Percentiles rank a stretch among this genome's conserved stretches.
These are phyloP conservation scores for Synanceia verrucosa DNA, from an alignment of 2,797 vertebrate genomes.

Conservation along the genomic window DNA sequence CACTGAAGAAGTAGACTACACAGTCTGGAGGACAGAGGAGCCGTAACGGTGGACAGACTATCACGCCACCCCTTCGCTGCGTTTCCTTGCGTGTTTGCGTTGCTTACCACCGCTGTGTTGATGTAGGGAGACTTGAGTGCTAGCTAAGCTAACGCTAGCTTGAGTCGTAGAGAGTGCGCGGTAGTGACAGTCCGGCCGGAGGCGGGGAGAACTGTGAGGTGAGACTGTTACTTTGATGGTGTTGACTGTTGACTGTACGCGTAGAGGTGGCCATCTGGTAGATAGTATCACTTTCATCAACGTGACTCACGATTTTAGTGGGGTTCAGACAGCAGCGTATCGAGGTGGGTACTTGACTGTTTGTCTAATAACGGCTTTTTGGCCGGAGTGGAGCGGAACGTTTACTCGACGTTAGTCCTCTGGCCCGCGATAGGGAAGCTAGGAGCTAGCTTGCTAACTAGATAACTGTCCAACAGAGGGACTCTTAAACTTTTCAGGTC, in stretches of 20 bases:
- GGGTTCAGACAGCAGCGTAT: conserved; percentile 4
- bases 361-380: conserved; percentile 15
- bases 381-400: conserved; percentile 52
- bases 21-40: conserved; percentile 7
- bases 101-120: conserved; percentile 29
- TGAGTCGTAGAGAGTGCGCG: conserved; percentile 30
- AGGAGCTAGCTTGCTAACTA: conserved; percentile 73
- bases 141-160: conserved; percentile 74
- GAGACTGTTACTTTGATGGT: conserved; percentile 74
- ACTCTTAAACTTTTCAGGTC: conserved; percentile 67
- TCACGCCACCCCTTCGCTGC: neutral
- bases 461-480: conserved; percentile 50
- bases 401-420: conserved; percentile 66
- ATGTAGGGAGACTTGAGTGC: conserved; percentile 50
- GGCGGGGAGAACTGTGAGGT: conserved; percentile 70
- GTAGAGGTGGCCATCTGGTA: conserved; percentile 41
- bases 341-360: conserved; percentile 26
- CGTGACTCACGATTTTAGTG: neutral
- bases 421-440: conserved; percentile 66
- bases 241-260: conserved; percentile 51
- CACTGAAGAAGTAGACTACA: conserved; percentile 30
- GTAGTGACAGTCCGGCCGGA: conserved; percentile 69
- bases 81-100: conserved; percentile 9
- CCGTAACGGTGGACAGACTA: neutral
- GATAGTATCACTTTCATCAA: conserved; percentile 33